These are phyloP conservation scores for Odocoileus hemionus DNA, from an alignment of 2,113 vertebrate species.

Conservation along the genomic window DNA sequence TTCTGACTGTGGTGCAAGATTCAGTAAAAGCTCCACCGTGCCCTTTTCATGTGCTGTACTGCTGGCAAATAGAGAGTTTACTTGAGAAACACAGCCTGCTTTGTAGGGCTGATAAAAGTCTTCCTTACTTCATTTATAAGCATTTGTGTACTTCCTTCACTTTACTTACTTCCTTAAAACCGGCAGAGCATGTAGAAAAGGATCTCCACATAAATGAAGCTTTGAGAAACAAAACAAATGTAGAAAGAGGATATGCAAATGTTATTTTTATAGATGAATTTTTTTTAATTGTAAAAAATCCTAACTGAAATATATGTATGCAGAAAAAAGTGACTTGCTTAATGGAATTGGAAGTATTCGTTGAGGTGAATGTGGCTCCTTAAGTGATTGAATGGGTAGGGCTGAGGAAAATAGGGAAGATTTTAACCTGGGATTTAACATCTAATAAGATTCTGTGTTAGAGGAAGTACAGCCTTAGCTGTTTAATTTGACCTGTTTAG, in stretches of 20 bases:
- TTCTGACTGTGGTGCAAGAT: not conserved
- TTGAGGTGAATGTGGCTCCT: not conserved
- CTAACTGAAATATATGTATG: not conserved
- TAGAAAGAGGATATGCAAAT: slow-evolving; percentile 74
- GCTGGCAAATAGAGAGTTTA: not conserved
- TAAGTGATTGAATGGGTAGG: not conserved
- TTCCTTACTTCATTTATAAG: slow-evolving; percentile 51
- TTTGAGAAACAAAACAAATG: slow-evolving; percentile 56
- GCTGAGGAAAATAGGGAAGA: not conserved
- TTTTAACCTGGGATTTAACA: slow-evolving; percentile 4
- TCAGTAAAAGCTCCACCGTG: not conserved
- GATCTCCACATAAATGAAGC: slow-evolving; percentile 52
- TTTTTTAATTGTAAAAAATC: slow-evolving; percentile 48
- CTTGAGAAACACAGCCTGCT: slow-evolving; percentile 59
- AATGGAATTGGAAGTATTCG: not conserved
- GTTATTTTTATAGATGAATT: slow-evolving; percentile 68
- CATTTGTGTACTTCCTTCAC: slow-evolving; percentile 57
- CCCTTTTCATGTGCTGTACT: not conserved
- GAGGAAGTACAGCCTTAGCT: not conserved
- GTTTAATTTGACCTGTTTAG: not conserved
- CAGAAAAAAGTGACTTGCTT: slow-evolving; percentile 26
- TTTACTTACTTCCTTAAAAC: slow-evolving; percentile 79
- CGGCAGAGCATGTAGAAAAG: slow-evolving; percentile 60
- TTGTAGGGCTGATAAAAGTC: slow-evolving; percentile 39
- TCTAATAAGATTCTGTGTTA: not conserved